phyloP scores from a whole-genome alignment of 2,888 invertebrate species.

The Frankliniella intonsa region DNA sequence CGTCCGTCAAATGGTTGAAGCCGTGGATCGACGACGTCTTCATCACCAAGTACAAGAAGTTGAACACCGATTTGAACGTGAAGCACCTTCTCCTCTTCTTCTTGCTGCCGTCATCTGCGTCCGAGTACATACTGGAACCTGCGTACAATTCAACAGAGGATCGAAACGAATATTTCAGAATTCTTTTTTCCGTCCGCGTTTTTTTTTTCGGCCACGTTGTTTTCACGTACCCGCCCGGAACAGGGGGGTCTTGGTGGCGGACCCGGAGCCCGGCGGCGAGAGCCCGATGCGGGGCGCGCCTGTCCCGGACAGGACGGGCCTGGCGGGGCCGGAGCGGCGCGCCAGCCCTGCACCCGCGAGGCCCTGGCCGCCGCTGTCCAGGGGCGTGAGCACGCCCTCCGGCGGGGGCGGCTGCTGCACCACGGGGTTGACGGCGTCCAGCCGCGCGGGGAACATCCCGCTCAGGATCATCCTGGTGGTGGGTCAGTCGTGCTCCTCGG shows the following conservation, averaged over 20 bases:
- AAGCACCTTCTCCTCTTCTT: neutral
- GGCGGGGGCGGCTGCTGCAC: neutral
- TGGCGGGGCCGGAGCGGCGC: too few relatives aligned
- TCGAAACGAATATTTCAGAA: too few relatives aligned
- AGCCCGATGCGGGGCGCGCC: too few relatives aligned
- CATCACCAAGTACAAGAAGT: constrained; percentile 44
- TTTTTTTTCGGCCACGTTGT: too few relatives aligned
- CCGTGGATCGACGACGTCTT: constrained; percentile 55
- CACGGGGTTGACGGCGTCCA: constrained; percentile 13
- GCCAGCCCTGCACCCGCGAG: too few relatives aligned
- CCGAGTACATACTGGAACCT: neutral
- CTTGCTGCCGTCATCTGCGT: neutral
- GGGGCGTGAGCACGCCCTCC: neutral
- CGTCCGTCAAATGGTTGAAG: constrained; percentile 51
- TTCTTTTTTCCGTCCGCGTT: too few relatives aligned
- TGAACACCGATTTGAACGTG: neutral
- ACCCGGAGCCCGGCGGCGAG: neutral
- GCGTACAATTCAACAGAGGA: neutral
- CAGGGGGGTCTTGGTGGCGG: neutral
- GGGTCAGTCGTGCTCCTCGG: neutral
- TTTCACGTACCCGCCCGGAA: too few relatives aligned
- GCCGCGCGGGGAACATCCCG: neutral
- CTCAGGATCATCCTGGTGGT: neutral
- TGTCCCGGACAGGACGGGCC: too few relatives aligned
- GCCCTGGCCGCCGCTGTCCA: too few relatives aligned